Percentiles rank a stretch among this genome's conserved stretches.
Evolutionary conservation across 2,113 vertebrate genomes (phyloP).

Genomic region (Arothron firmamentum): DNA sequence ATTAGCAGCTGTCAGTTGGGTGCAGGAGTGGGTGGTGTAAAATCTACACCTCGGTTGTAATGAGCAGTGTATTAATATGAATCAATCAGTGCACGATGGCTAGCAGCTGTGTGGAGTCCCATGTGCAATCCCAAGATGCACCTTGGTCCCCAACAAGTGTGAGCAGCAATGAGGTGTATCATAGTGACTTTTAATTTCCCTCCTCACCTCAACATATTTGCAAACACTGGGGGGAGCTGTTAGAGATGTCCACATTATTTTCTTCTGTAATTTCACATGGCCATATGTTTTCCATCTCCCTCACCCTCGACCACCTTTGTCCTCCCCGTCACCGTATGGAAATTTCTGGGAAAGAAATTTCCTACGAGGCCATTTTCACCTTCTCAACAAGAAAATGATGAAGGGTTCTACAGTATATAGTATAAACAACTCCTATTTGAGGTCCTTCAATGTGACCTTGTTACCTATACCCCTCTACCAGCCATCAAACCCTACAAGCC

Average conservation of each 20-base stretch:
- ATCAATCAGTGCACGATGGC: slow-evolving; percentile 38
- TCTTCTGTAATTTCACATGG: slow-evolving; percentile 69
- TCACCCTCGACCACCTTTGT: slow-evolving; percentile 35
- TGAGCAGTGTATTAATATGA: slow-evolving; percentile 63
- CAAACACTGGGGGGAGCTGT: slow-evolving; percentile 46
- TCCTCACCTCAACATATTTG: slow-evolving; percentile 60
- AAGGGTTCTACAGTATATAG: slow-evolving; percentile 5
- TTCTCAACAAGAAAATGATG: slow-evolving; percentile 40
- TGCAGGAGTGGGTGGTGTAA: background rate
- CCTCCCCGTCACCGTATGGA: slow-evolving; percentile 54
- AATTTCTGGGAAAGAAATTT: slow-evolving; percentile 64
- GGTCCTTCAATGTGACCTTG: slow-evolving; percentile 46
- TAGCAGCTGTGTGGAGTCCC: slow-evolving; percentile 44
- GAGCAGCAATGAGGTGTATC: slow-evolving; percentile 54
- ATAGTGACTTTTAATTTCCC: slow-evolving; percentile 66
- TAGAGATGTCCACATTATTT: slow-evolving; percentile 65
- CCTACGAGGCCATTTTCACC: slow-evolving; percentile 59
- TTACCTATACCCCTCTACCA: slow-evolving; percentile 39
- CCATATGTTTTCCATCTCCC: slow-evolving; percentile 30
- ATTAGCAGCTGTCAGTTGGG: too few relatives aligned
- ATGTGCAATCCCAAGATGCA: slow-evolving; percentile 47
- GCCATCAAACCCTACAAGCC: slow-evolving; percentile 36
- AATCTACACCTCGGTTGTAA: slow-evolving; percentile 15
- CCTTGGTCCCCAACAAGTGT: slow-evolving; percentile 52
- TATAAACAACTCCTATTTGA: slow-evolving; percentile 19